Evolutionary conservation across 2,888 invertebrate species (phyloP), one percentile per base, ranked within the genome.

Genomic region (Netelia virgata): DNA sequence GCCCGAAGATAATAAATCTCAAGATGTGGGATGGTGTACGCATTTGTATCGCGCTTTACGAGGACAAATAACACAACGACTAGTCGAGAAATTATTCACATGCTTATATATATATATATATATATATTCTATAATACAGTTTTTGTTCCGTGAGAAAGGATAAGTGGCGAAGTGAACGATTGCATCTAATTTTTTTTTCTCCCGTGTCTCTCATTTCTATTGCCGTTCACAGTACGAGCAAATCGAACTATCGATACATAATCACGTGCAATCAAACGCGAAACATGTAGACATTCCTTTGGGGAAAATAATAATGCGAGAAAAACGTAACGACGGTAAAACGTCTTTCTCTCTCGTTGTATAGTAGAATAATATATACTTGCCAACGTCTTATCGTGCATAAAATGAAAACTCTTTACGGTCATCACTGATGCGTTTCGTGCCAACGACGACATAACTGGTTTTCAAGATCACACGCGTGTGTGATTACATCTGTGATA

Each of bases 381-480:
- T 53, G 23, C 43, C 69, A 55, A 50, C 41, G 50, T 66, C 20
- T 75, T 18, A 20, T 70, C 47, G 63, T 53, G 53, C 47, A 36
- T 68, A 66, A 63, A 59, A 18, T 63, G 47, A 55, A 53, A 73
- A 68, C n/a, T 16, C 43, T 73, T 73, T 36, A 36, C 59, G 50
- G 16, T 57, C 61, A 76, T 73, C 72, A 68, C 41, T 57, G 66
- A 36, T 69, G 43, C 78, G 70, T 84, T 78, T 72, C 73, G 70
- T 72, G 82, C 83, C 69, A 57, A 79, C 69, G 79, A 82, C 82
- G 76, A 82, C 73, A 75, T 82, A 84, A 82, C 84, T 82, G 81
- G 79, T 86, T 86, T 86, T 82, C 82, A 84, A 82, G 81, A 84
- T 77, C 82, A 83, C 64, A 55, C 80, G 36, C 68, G 57, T 53